Evolutionary conservation across 2,888 invertebrate species (phyloP).

Genomic region (Fragum fragum): DNA sequence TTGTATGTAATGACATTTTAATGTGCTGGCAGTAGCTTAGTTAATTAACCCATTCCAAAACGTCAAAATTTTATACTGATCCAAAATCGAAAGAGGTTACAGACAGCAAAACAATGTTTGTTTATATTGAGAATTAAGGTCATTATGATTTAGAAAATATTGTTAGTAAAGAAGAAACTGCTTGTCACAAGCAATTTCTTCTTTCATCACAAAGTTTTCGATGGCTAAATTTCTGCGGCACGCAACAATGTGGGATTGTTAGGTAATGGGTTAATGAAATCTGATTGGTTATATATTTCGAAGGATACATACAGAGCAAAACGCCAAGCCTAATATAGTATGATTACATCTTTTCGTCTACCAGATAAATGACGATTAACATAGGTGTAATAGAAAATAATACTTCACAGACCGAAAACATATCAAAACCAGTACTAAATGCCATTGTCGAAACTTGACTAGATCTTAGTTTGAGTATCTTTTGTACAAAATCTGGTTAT

Average conservation of each 20-base stretch:
- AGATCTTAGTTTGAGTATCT: slow-evolving; percentile 47
- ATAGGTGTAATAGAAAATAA: slow-evolving; percentile 41
- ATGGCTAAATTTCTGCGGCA: no score
- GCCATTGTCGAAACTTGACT: slow-evolving; percentile 59
- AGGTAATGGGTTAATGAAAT: no score
- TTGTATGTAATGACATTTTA: background rate
- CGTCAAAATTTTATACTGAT: no score
- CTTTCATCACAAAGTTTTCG: no score
- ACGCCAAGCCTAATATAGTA: slow-evolving; percentile 34
- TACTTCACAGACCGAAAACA: slow-evolving; percentile 48
- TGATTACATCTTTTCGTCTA: slow-evolving; percentile 25
- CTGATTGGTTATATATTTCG: slow-evolving; percentile 20
- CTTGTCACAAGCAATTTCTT: no score
- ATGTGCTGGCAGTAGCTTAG: slow-evolving; percentile 20
- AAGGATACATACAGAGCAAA: slow-evolving; percentile 30
- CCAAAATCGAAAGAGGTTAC: no score
- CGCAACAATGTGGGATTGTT: no score
- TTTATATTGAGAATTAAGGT: no score
- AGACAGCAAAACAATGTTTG: no score
- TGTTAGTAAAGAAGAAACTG: no score
- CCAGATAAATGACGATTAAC: slow-evolving; percentile 9
- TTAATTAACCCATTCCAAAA: no score
- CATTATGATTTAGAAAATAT: no score
- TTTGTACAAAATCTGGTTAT: slow-evolving; percentile 63
- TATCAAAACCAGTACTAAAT: slow-evolving; percentile 48